Base-by-base conservation (phyloP, 2,888 invertebrate genomes). In the Emesis russula region DNA sequence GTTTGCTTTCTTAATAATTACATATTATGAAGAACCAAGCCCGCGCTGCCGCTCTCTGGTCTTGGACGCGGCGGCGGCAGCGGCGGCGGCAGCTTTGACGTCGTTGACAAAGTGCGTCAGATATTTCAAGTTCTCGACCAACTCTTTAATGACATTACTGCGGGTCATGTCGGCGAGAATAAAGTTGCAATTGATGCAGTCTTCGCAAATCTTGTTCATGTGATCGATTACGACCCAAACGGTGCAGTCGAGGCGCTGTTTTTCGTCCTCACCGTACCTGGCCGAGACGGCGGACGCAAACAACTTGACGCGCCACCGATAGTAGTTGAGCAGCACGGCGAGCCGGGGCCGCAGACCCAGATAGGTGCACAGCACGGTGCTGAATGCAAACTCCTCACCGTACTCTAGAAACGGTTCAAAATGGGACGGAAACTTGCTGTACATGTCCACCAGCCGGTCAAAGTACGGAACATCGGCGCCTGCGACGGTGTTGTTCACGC, bases 311-410 rank as follows among this genome's bases (percentile, higher is more conserved):
- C 75, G 75, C 53, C 75, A 75, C 53, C 75, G 75, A 75, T 75
- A 75, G 31, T 75, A 75, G 75, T 75, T 75, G 75, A 75, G 75
- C 75, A 74, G 44, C 25, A 44, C 75, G 75, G 75, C 75, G 75
- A 75, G 75, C 53, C 75, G 75, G 75, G 73, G 73, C 38, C 73
- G 73, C 41, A 74, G 73, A 41, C 36, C 36, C 36, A 36, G 36
- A 36, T 36, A 36, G 36, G 36, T 36, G 36, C 36, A 36, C 36
- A 36, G 36, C 36, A 36, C 36, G 36, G 36, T 36, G 36, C 36
- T 36, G 6, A 5, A 36, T 6, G 36, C 36, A 36, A 38, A 74
- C 38, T 38, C 41, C 36, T 36, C 74, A 44, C 74, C 74, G 38
- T 36, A 74, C 74, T 74, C 74, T 44, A 44, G 74, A 38, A 74